Percentiles rank a stretch among this genome's conserved stretches.
Evolutionary conservation across 2,888 invertebrate species (phyloP).

Genomic region (Ptycholaimellus sp.): DNA sequence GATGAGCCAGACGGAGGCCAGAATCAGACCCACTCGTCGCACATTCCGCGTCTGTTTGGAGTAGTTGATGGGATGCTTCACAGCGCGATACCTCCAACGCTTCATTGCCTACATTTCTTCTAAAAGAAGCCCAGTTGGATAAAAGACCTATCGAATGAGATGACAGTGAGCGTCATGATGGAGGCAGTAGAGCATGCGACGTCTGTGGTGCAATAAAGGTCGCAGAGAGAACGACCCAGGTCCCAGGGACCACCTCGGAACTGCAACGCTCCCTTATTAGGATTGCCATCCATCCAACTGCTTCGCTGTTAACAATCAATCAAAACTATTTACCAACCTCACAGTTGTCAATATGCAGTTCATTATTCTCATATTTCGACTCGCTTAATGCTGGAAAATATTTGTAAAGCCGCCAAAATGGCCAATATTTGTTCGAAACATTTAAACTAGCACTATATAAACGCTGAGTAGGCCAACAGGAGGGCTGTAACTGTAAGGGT

Average conservation of each 20-base stretch:
- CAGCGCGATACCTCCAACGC: conserved; percentile 67
- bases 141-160: conserved; percentile 31
- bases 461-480: too few species aligned
- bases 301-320: too few species aligned
- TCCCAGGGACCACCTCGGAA: conserved; percentile 28
- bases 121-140: not conserved
- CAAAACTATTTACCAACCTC: too few species aligned
- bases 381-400: too few species aligned
- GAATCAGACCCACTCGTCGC: conserved; percentile 63
- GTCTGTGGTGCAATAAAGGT: conserved; percentile 33
- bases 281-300: too few species aligned
- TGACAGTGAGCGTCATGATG: conserved; percentile 33
- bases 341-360: too few species aligned
- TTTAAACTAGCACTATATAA: too few species aligned
- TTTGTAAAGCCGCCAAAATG: too few species aligned
- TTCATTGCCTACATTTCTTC: not conserved
- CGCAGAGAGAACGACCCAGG: conserved; percentile 30
- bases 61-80: conserved; percentile 94
- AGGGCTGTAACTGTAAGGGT: too few species aligned
- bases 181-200: conserved; percentile 34
- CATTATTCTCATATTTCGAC: too few species aligned
- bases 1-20: conserved; percentile 80
- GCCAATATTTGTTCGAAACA: too few species aligned
- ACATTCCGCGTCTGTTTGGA: conserved; percentile 88
- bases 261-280: too few species aligned